phyloP scores from a whole-genome alignment of 2,797 vertebrate species.

The Gallinago solitaria region DNA sequence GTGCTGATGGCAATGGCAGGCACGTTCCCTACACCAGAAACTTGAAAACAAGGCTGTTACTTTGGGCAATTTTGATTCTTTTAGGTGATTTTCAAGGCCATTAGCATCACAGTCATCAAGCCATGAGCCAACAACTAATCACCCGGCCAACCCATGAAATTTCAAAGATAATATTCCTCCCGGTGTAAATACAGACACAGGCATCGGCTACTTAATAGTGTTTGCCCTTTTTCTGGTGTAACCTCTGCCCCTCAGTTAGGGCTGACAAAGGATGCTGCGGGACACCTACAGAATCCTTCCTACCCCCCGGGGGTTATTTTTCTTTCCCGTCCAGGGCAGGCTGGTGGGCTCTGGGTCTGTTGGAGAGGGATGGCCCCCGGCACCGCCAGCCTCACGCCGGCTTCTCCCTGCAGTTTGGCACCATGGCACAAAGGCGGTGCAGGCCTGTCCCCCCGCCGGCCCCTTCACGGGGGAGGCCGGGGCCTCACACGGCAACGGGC shows the following conservation, averaged over 20 bases:
- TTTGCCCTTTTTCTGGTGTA: background rate
- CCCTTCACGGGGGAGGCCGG: constrained; percentile 49
- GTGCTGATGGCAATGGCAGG: background rate
- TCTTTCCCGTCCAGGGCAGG: background rate
- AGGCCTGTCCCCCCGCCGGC: constrained; percentile 22
- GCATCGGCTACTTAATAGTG: background rate
- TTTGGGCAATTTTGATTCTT: background rate
- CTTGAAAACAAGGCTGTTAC: background rate
- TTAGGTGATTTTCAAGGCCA: background rate
- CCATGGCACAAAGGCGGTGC: constrained; percentile 62
- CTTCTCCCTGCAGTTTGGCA: constrained; percentile 67
- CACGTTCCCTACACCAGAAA: background rate
- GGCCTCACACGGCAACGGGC: constrained; percentile 54
- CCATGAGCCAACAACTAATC: constrained; percentile 13
- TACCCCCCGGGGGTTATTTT: background rate
- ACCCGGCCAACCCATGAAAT: constrained; percentile 17
- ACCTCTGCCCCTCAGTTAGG: background rate
- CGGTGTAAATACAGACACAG: background rate
- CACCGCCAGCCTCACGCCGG: constrained; percentile 33
- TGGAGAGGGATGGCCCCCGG: constrained; percentile 53
- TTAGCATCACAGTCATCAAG: background rate
- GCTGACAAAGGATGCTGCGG: background rate
- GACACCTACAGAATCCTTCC: background rate
- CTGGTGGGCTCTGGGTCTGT: background rate
- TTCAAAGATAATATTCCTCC: background rate